Percentiles rank a stretch among this genome's conserved stretches.
These are phyloP conservation scores for Camponotus fellah DNA, from an alignment of 2,888 invertebrate genomes.

Conservation along the genomic window DNA sequence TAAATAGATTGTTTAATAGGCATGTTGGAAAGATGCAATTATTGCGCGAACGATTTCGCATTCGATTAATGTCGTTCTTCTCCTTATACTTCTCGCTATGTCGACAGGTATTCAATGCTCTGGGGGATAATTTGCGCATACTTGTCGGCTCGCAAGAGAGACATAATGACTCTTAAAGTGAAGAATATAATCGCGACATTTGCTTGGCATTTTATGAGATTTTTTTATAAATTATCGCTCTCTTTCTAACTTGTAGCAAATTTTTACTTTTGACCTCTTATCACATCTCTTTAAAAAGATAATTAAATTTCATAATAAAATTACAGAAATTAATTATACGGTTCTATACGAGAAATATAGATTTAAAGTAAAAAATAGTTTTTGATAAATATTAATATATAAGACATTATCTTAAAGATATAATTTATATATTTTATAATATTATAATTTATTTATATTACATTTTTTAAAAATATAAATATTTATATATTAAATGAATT, in stretches of 20 bases:
- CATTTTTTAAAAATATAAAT: background rate
- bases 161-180: constrained; percentile 9
- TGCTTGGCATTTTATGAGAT: background rate
- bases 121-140: constrained; percentile 21
- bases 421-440: too few relatives aligned
- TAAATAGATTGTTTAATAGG: constrained; percentile 77
- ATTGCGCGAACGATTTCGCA: constrained; percentile 61
- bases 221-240: background rate
- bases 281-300: background rate
- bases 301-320: background rate
- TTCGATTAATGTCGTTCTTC: constrained; percentile 57
- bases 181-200: background rate
- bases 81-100: constrained; percentile 18
- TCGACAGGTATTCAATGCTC: constrained; percentile 16
- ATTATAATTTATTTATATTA: too few relatives aligned
- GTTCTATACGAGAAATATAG: background rate
- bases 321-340: background rate
- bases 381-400: background rate
- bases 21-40: constrained; percentile 70
- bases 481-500: background rate
- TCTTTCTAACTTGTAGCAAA: background rate
- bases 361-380: background rate
- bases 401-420: background rate
- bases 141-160: background rate
- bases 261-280: background rate